Evolutionary conservation across 1,140 invertebrate genomes (phyloP).

Genomic region (Drosophila ercepeae): DNA sequence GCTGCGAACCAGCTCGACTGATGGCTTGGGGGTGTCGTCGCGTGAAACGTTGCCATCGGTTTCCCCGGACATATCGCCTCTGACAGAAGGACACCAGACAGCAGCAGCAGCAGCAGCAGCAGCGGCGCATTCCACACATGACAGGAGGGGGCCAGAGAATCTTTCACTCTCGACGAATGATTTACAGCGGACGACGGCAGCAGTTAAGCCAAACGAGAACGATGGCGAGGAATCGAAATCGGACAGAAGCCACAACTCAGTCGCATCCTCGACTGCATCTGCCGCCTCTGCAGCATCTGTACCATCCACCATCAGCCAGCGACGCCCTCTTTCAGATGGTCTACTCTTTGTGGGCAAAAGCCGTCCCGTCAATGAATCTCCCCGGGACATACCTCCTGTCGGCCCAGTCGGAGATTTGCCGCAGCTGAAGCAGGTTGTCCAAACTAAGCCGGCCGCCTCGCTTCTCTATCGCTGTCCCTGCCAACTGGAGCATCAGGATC

Average conservation of each 20-base stretch:
- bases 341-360: constrained; percentile 23
- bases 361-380: constrained; percentile 23
- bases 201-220: constrained; percentile 12
- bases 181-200: constrained; percentile 29
- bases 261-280: neutral
- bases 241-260: constrained; percentile 25
- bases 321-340: neutral
- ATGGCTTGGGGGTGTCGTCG: constrained; percentile 24
- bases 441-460: constrained; percentile 21
- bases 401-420: neutral
- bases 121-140: constrained; percentile 12
- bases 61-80: constrained; percentile 3
- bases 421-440: constrained; percentile 16
- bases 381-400: constrained; percentile 7
- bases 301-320: neutral
- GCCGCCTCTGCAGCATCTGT: neutral
- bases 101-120: constrained; percentile 7
- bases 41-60: constrained; percentile 13
- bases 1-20: constrained; percentile 25
- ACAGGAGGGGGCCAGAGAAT: constrained; percentile 29
- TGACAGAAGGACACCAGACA: neutral
- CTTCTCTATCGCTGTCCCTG: constrained; percentile 42
- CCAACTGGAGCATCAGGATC: constrained; percentile 16
- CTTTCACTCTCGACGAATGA: constrained; percentile 54
- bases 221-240: constrained; percentile 14